Evolutionary conservation across 2,888 invertebrate species (phyloP).

Genomic region (Heliconius aoede): DNA sequence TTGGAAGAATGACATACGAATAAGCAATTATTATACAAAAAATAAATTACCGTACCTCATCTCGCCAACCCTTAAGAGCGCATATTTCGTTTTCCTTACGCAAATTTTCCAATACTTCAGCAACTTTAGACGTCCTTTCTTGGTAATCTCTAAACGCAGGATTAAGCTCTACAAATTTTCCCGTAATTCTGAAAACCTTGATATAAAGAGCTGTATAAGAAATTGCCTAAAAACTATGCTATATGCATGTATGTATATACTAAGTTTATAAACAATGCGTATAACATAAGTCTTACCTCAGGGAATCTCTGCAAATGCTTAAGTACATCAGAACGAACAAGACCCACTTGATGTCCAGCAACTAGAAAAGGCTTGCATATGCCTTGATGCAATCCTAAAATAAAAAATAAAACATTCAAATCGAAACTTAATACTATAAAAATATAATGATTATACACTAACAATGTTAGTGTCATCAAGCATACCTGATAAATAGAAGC

Average conservation of each 20-base stretch:
- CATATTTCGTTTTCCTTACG: constrained; percentile 89
- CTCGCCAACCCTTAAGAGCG: constrained; percentile 95
- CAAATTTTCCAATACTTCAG: constrained; percentile 90
- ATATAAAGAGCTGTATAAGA: constrained; percentile 15
- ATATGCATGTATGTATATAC: not conserved
- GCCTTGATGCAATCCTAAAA: constrained; percentile 88
- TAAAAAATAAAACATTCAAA: constrained; percentile 52
- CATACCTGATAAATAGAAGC: constrained; percentile 93
- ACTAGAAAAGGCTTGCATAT: constrained; percentile 94
- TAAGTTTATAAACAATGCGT: constrained; percentile 11
- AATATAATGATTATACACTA: constrained; percentile 2
- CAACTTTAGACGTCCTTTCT: constrained; percentile 90
- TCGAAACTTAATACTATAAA: constrained; percentile 13
- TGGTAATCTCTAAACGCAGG: constrained; percentile 94
- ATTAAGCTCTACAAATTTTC: constrained; percentile 91
- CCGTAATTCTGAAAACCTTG: constrained; percentile 88
- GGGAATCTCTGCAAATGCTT: constrained; percentile 91
- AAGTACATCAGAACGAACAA: constrained; percentile 93
- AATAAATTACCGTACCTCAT: constrained; percentile 88
- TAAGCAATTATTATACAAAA: not conserved
- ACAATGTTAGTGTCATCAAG: constrained; percentile 17
- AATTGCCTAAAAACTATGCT: not conserved
- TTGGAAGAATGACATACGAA: not conserved
- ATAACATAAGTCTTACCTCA: constrained; percentile 85
- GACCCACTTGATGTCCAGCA: constrained; percentile 94